These are phyloP conservation scores for Rattus norvegicus DNA, from an alignment of 2,113 vertebrate genomes.

Conservation along the genomic window DNA sequence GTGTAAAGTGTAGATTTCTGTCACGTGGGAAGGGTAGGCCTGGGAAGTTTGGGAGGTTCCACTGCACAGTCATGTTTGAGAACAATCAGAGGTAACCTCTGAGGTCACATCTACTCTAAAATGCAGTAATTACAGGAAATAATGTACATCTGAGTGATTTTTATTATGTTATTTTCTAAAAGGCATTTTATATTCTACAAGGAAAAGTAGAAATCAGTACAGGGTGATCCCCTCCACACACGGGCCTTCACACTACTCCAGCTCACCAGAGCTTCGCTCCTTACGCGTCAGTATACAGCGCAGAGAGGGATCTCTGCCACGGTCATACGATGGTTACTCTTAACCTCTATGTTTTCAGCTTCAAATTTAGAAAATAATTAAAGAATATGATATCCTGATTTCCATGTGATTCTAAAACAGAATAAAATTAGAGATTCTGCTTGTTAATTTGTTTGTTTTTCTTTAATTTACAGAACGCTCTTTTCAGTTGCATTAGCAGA, in stretches of 20 bases:
- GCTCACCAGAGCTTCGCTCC: background rate
- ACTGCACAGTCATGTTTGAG: background rate
- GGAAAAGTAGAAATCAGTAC: background rate
- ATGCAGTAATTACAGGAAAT: constrained; percentile 12
- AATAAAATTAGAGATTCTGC: constrained; percentile 68
- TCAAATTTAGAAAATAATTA: constrained; percentile 64
- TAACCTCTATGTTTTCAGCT: constrained; percentile 20
- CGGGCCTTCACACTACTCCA: background rate
- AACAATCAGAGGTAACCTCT: background rate
- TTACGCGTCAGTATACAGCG: constrained; percentile 1
- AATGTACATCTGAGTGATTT: constrained; percentile 21
- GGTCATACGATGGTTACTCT: background rate
- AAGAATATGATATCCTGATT: constrained; percentile 57
- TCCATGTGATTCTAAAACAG: constrained; percentile 49
- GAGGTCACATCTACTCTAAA: constrained; percentile 26
- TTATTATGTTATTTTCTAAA: constrained; percentile 42
- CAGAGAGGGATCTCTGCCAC: background rate
- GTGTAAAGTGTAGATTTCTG: constrained; percentile 50
- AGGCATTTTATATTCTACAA: constrained; percentile 24
- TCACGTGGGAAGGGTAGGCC: background rate
- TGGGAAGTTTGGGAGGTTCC: background rate
- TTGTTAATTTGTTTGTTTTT: constrained; percentile 84
- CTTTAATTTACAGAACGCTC: constrained; percentile 94
- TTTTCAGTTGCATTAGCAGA: constrained; percentile 99
- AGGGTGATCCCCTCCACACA: background rate